phyloP scores from a whole-genome alignment of 2,113 vertebrate genomes.

The Nycticryphes semicollaris region DNA sequence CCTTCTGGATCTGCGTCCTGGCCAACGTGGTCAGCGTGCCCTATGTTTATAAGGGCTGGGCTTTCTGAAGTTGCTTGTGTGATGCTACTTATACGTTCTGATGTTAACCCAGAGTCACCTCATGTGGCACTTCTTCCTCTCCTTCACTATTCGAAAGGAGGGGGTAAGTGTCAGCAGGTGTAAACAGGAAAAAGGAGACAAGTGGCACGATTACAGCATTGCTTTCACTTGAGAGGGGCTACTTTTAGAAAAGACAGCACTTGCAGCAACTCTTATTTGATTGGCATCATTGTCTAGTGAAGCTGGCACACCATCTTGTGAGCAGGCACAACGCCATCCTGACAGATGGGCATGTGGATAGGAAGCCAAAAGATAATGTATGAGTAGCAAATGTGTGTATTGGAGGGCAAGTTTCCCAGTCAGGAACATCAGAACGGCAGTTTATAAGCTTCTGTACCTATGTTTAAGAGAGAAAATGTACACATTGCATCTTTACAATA shows the following conservation, averaged over 20 bases:
- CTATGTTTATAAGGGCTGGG: background rate
- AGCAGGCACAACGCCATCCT: conserved; percentile 67
- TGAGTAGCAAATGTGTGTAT: conserved; percentile 72
- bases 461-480: conserved; percentile 3
- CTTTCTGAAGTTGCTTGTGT: background rate
- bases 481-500: background rate
- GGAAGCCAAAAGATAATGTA: conserved; percentile 73
- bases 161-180: conserved; percentile 60
- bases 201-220: conserved; percentile 32
- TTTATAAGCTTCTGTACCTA: conserved; percentile 57
- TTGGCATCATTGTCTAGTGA: conserved; percentile 67
- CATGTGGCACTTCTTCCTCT: background rate
- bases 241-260: conserved; percentile 42
- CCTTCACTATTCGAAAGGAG: background rate
- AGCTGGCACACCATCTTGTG: conserved; percentile 64
- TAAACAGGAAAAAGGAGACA: conserved; percentile 42
- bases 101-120: background rate
- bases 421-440: conserved; percentile 32
- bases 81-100: background rate
- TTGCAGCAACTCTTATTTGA: conserved; percentile 47
- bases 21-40: background rate
- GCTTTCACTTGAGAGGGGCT: conserved; percentile 50
- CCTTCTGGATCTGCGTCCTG: background rate
- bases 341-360: conserved; percentile 70
- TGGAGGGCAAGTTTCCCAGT: conserved; percentile 68